A percentile compares a stretch with the other conserved stretches of the same genome.
These are phyloP conservation scores for Tetrax tetrax DNA, from an alignment of 2,113 vertebrate species.

Conservation along the genomic window DNA sequence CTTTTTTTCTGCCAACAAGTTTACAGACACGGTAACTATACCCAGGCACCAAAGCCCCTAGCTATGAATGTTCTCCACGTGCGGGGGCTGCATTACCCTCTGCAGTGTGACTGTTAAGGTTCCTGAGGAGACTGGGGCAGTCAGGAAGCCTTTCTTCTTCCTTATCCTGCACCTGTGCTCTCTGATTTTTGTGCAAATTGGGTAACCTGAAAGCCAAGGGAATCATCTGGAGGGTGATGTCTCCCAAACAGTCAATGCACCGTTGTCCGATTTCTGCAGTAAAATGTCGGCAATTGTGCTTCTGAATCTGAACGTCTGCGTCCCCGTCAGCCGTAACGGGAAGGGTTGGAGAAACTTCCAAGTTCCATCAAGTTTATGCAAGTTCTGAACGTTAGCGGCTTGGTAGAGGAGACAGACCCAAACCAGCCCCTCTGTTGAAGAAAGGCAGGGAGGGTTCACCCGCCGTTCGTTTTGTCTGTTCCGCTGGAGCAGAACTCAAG, in stretches of 20 bases:
- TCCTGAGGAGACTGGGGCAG: not conserved
- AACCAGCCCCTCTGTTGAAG: not conserved
- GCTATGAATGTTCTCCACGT: not conserved
- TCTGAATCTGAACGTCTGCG: not conserved
- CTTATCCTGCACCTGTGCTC: not conserved
- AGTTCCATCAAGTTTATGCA: not conserved
- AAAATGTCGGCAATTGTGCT: not conserved
- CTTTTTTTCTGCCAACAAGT: not conserved
- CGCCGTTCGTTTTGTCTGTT: rapidly evolving
- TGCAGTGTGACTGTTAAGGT: not conserved
- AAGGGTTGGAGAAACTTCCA: not conserved
- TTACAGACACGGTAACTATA: not conserved
- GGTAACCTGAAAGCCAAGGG: not conserved
- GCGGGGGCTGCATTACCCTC: not conserved
- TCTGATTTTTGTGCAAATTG: not conserved
- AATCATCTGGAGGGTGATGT: not conserved
- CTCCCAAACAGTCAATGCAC: not conserved
- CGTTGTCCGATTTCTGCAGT: not conserved
- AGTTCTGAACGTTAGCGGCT: not conserved
- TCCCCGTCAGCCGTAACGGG: rapidly evolving
- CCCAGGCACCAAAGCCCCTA: not conserved
- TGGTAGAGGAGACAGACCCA: not conserved
- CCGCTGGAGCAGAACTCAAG: not conserved
- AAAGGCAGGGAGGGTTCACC: not conserved
- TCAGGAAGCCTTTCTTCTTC: not conserved